phyloP scores from a whole-genome alignment of 2,113 vertebrate species.

The Pomatorhinus ruficollis region DNA sequence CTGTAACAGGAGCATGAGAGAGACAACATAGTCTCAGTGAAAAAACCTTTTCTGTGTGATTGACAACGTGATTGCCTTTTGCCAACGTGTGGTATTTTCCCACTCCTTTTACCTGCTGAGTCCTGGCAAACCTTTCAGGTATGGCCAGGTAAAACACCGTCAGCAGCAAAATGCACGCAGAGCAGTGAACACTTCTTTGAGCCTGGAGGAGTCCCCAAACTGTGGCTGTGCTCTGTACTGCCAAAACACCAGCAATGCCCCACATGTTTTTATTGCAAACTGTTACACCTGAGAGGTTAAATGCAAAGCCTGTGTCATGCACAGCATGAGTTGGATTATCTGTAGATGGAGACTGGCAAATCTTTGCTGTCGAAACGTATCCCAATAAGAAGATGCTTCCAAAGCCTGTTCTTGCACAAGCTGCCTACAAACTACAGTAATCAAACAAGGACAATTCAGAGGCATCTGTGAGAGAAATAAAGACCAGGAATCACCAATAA shows the following conservation, averaged over 20 bases:
- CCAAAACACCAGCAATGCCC: not conserved
- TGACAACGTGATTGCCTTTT: not conserved
- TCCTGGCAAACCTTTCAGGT: not conserved
- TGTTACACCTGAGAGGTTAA: not conserved
- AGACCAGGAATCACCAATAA: not conserved
- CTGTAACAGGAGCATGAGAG: not conserved
- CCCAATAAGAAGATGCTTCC: not conserved
- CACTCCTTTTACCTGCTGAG: not conserved
- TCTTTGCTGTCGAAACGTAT: not conserved
- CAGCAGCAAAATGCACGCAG: not conserved
- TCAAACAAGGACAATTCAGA: not conserved
- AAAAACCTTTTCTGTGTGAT: not conserved
- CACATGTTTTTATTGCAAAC: not conserved
- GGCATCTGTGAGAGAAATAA: not conserved
- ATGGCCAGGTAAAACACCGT: not conserved
- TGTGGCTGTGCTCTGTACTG: not conserved
- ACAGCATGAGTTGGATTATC: not conserved
- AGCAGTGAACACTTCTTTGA: accelerated
- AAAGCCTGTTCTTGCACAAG: not conserved
- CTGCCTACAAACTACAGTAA: not conserved
- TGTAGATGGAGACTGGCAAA: not conserved
- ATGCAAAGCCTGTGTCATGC: not conserved
- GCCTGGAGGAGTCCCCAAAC: not conserved
- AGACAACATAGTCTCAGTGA: not conserved
- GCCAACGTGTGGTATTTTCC: not conserved